Conservation (phyloP, 2,113 vertebrate genomes). For the Albula goreensis region DNA sequence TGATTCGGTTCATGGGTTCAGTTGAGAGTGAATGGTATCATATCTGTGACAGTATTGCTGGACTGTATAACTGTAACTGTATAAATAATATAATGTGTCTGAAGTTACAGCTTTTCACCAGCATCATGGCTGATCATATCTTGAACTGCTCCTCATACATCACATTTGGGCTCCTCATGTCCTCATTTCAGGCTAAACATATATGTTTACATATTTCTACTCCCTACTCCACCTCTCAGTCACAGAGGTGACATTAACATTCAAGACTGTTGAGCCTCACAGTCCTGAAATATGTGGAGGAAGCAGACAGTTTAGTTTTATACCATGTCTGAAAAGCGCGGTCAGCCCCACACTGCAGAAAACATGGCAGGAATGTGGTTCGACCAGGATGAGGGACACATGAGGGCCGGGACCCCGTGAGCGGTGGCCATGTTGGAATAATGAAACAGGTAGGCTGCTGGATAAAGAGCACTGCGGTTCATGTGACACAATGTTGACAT, state of each 20-base stretch:
- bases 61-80: not conserved
- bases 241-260: not conserved
- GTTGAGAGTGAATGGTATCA: not conserved
- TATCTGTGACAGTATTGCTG: not conserved
- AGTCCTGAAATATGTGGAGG: not conserved
- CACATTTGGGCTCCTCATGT: not conserved
- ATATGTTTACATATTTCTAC: not conserved
- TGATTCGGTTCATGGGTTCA: not conserved
- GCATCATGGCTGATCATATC: not conserved
- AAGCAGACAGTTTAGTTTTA: not conserved
- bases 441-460: not conserved
- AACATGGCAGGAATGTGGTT: not conserved
- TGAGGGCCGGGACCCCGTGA: not conserved
- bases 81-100: not conserved
- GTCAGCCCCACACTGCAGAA: not conserved
- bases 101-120: not conserved
- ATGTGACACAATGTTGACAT: not conserved
- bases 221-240: not conserved
- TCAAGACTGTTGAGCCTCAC: not conserved
- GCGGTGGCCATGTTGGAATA: conserved; percentile 1
- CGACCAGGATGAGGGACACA: not conserved
- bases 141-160: not conserved
- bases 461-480: not conserved
- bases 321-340: not conserved
- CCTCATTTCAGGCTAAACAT: not conserved